These are phyloP conservation scores for Trichoplax adhaerens DNA, from an alignment of 37 sponge, comb jelly and placozoan genomes.

Conservation along the genomic window DNA sequence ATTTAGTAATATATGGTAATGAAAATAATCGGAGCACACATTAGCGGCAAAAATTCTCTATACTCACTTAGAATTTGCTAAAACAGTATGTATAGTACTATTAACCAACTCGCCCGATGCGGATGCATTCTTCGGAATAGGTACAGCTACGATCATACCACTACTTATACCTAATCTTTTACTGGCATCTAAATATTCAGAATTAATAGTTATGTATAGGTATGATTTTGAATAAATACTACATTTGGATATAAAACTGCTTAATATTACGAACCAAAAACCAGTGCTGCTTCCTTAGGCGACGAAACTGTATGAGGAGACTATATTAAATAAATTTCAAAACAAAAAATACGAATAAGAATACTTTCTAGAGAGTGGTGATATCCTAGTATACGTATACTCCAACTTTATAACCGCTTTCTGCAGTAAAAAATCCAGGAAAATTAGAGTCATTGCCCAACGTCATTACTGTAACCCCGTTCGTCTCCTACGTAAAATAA, in stretches of 20 bases:
- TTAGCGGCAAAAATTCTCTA: background rate
- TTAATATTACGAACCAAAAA: conserved; percentile 17
- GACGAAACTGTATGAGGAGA: conserved; percentile 21
- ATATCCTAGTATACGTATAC: no score
- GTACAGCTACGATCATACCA: conserved; percentile 78
- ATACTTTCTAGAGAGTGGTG: background rate
- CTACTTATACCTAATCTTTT: conserved; percentile 7
- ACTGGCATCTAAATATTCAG: background rate
- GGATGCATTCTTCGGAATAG: conserved; percentile 40
- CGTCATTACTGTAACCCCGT: conserved; percentile 67
- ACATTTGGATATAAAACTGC: no score
- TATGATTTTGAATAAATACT: no score
- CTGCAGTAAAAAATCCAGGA: conserved; percentile 80
- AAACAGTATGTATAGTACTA: conserved; percentile 36
- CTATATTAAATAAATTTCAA: background rate
- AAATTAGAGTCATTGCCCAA: conserved; percentile 39
- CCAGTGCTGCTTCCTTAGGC: conserved; percentile 24
- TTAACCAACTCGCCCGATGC: conserved; percentile 44
- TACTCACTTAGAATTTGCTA: conserved; percentile 45
- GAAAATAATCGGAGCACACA: no score
- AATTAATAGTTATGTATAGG: no score
- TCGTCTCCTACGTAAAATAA: conserved; percentile 5
- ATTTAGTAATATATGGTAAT: no score
- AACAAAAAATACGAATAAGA: background rate
- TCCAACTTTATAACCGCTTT: conserved; percentile 47